Conservation (phyloP, 1,140 invertebrate genomes). For the Melanaphis sacchari region DNA sequence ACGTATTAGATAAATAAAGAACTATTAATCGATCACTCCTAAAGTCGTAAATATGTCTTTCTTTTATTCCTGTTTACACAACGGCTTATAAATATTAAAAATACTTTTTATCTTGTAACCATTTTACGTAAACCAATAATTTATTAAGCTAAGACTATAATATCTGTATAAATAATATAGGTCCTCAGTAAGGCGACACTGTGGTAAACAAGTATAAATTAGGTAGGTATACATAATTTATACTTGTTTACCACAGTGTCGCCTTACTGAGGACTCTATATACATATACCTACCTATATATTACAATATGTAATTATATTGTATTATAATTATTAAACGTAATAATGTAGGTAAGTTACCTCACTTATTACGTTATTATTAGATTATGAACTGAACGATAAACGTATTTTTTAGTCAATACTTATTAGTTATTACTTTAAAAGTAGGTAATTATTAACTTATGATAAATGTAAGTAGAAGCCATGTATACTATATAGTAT, state of each 20-base stretch:
- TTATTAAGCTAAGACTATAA: neutral
- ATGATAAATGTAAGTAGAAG: neutral
- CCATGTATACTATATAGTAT: too few relatives aligned
- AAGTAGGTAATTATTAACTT: constrained; percentile 6
- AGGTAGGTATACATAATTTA: too few relatives aligned
- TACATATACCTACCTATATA: too few relatives aligned
- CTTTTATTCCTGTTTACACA: neutral
- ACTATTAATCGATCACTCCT: neutral
- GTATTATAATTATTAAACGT: neutral
- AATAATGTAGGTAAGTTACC: neutral
- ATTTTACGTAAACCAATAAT: neutral
- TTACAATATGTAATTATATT: neutral
- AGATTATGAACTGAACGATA: neutral
- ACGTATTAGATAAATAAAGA: neutral
- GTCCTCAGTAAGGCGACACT: too few relatives aligned
- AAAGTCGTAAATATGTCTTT: neutral
- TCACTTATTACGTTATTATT: neutral
- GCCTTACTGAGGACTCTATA: too few relatives aligned
- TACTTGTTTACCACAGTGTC: too few relatives aligned
- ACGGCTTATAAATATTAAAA: neutral
- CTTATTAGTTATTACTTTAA: too few relatives aligned
- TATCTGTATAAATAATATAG: too few relatives aligned
- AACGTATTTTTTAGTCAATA: neutral
- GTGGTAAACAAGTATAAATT: too few relatives aligned
- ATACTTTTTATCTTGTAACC: neutral